A percentile compares a stretch with the other conserved stretches of the same genome.
These are phyloP conservation scores for Melieria omissa DNA, from an alignment of 2,888 invertebrate genomes.

Conservation along the genomic window DNA sequence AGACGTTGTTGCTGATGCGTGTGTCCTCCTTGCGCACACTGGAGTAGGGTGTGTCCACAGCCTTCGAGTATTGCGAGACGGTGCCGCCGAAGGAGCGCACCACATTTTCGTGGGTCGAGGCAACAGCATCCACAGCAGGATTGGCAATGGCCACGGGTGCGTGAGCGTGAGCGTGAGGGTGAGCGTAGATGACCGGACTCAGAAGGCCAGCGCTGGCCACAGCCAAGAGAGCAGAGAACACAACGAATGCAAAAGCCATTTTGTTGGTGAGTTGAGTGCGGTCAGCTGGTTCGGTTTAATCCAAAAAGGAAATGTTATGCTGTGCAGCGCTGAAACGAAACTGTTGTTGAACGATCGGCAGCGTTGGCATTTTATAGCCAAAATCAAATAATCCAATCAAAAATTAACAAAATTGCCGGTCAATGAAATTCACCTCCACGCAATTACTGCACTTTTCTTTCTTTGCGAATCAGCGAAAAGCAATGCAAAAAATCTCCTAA, in stretches of 20 bases:
- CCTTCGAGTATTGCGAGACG: slow-evolving; percentile 72
- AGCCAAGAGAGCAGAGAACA: slow-evolving; percentile 72
- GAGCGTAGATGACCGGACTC: slow-evolving; percentile 53
- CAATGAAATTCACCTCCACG: background rate
- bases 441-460: background rate
- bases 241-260: slow-evolving; percentile 68
- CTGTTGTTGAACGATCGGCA: slow-evolving; percentile 47
- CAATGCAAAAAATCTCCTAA: background rate
- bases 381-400: background rate
- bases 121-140: slow-evolving; percentile 64
- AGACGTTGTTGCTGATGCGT: slow-evolving; percentile 71
- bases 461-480: too few relatives aligned
- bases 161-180: slow-evolving; percentile 51
- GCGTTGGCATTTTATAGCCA: background rate
- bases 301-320: slow-evolving; percentile 17
- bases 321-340: slow-evolving; percentile 42
- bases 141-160: slow-evolving; percentile 47
- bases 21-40: slow-evolving; percentile 71
- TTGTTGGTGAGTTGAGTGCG: slow-evolving; percentile 31
- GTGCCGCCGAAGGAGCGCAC: slow-evolving; percentile 69
- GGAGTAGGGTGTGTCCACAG: slow-evolving; percentile 72
- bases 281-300: background rate
- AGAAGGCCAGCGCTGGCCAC: slow-evolving; percentile 73
- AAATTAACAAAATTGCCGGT: background rate
- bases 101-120: slow-evolving; percentile 71